Base-by-base conservation (phyloP, 2,113 vertebrate genomes). In the Colossoma macropomum region DNA sequence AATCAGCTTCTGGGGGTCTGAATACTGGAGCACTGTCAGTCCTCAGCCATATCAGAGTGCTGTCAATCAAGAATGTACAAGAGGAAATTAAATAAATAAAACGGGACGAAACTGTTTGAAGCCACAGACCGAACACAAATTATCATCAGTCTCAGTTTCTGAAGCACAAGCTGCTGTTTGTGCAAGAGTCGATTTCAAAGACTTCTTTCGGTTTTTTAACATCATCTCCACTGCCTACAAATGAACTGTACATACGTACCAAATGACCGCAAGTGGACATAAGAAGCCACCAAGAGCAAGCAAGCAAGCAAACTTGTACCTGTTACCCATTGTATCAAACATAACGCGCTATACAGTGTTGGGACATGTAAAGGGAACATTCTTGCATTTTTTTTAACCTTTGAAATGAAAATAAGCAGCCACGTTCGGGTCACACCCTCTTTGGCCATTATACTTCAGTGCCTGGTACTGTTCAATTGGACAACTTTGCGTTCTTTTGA, bases 381-480 rank as follows among this genome's bases (percentile, higher is more conserved):
- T 56, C 56, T 79, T 78, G 34, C 41, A 8, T 45, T 1, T 11
- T 84, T 84, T 71, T 68, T 52, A n/a, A 63, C 48, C 45, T 50
- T 62, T 12, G 10, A 8, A 16, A 7, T 23, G 34, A 60, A 60
- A 54, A 82, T 86, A 84, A 83, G 41, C 5, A 86, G 76, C 79
- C 66, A 77, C 59, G 50, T 52, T 32, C 66, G 75, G 32, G 27
- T 62, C 21, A 79, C 70, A 86, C 72, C 48, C 82, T 76, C 69
- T 81, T 68, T 88, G 86, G 82, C 84, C 84, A 86, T 87, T 83
- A 80, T 69, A 82, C 80, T 88, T 82, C 75, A 87, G 86, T 87
- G 86, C 87, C 84, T 88, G 71, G 30, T 81, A 83, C 28, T 56
- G 45, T 79, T 79, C 38, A 71, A 63, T 66, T 60, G 28, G 17